These are phyloP conservation scores for Boloria selene DNA, from an alignment of 2,888 invertebrate species.

Conservation along the genomic window DNA sequence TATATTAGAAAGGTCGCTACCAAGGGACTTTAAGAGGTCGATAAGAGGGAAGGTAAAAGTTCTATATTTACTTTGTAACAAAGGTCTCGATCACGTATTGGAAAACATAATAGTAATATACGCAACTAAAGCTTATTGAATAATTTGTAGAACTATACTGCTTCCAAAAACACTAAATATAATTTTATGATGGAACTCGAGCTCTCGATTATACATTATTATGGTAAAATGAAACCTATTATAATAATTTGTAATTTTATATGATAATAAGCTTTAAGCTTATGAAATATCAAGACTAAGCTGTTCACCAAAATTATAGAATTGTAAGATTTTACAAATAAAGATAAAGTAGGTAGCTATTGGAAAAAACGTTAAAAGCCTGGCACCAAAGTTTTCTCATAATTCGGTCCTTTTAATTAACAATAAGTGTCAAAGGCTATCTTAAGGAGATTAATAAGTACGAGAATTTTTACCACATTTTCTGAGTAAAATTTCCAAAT, in stretches of 20 bases:
- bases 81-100: constrained; percentile 3
- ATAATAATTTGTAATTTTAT: neutral
- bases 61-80: constrained; percentile 16
- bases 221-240: constrained; percentile 14
- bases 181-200: constrained; percentile 7
- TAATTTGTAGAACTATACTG: neutral
- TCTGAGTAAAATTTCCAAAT: neutral
- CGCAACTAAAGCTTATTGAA: neutral
- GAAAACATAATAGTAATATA: neutral
- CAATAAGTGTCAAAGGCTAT: too few relatives aligned
- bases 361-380: too few relatives aligned
- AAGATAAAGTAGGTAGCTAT: too few relatives aligned
- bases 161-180: neutral
- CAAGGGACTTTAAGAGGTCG: neutral
- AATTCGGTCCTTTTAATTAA: too few relatives aligned
- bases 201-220: constrained; percentile 8
- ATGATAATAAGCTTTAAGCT: neutral
- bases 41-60: constrained; percentile 7
- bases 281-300: too few relatives aligned
- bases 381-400: too few relatives aligned
- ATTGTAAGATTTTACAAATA: too few relatives aligned
- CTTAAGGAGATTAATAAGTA: too few relatives aligned
- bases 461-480: neutral
- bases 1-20: constrained; percentile 9
- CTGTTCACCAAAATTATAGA: too few relatives aligned